Base-by-base conservation (phyloP, 2,113 vertebrate species). In the Ctenodactylus gundi region DNA sequence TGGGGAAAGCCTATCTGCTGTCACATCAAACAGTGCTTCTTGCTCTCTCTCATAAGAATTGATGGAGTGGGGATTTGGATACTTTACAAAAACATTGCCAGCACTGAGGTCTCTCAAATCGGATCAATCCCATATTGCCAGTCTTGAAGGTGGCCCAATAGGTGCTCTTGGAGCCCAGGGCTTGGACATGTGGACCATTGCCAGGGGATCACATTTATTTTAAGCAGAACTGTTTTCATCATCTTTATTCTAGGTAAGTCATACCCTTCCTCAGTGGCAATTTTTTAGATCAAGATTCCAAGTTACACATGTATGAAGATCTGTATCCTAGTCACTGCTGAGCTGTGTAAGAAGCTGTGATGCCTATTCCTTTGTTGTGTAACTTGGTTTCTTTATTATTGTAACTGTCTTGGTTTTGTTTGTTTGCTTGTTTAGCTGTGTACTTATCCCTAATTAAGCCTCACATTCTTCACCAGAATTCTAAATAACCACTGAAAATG, bases 301-400 rank as follows among this genome's bases (percentile, higher is more conserved):
- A 65, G 23, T 85, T 68, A 46, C 7, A 55, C 14, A 39, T 86
- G 15, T 64, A 5, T 55, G 17, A 36, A 67, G 64, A 44, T 60
- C 34, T 49, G 5, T 68, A 57, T 64, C 20, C 4, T 44, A 44
- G 31, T 75, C 20, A 36, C n/a, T 49, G 6, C 46, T 93, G 77
- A 90, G 53, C 88, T 29, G 27, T n/a, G 5, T 23, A 49, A 78
- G 25, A 93, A 88, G 34, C 68, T 81, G 3, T 49, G 34, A 53
- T 58, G 57, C n/a, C 27, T 86, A 17, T 76, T 93, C 23, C n/a
- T 90, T 78, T 78, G 57, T 53, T 70, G 25, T 14, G 27, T 77
- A 85, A 87, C 87, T 67, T 60, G 76, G 34, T 93, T 86, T 78
- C 57, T 80, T 41, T 84, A 49, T 27, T 77, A 36, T 94, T n/a